Conservation (phyloP, 2,888 invertebrate species). For the Euproctis similis region DNA sequence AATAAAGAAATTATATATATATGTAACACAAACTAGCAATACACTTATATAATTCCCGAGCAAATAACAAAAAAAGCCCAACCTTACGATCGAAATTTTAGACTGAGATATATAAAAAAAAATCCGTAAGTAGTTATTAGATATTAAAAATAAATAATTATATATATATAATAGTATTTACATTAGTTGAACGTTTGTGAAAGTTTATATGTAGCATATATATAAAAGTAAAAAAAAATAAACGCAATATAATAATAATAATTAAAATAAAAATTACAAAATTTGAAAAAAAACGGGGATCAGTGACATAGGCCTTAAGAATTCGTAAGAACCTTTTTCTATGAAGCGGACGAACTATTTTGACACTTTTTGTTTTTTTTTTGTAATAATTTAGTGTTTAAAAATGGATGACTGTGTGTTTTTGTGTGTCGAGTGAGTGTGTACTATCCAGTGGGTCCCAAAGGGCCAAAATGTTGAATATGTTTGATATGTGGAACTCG, state of each 20-base stretch:
- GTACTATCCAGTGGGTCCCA: conserved; percentile 22
- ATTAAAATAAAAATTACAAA: conserved; percentile 20
- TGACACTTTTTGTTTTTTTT: conserved; percentile 36
- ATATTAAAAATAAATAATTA: conserved; percentile 41
- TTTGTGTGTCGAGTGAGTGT: conserved; percentile 27
- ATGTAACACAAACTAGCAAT: conserved; percentile 47
- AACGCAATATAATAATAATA: conserved; percentile 33
- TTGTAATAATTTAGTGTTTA: conserved; percentile 37
- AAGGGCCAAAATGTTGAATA: conserved; percentile 73
- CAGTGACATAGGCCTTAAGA: conserved; percentile 64
- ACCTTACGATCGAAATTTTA: conserved; percentile 72
- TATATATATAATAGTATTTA: conserved; percentile 74
- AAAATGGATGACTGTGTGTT: conserved; percentile 41
- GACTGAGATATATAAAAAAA: conserved; percentile 75
- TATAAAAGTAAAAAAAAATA: conserved; percentile 28
- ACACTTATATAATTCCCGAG: conserved; percentile 47
- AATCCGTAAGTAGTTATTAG: conserved; percentile 52
- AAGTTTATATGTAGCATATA: conserved; percentile 53
- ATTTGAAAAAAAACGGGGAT: conserved; percentile 62
- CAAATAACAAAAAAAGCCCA: conserved; percentile 60
- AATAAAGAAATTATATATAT: no score
- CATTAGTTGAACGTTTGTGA: conserved; percentile 75
- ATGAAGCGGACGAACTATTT: conserved; percentile 63
- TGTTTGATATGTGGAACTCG: conserved; percentile 90
- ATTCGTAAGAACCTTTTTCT: conserved; percentile 55